Base-by-base conservation (phyloP, 2,888 invertebrate genomes). In the Cephus pulcher region DNA sequence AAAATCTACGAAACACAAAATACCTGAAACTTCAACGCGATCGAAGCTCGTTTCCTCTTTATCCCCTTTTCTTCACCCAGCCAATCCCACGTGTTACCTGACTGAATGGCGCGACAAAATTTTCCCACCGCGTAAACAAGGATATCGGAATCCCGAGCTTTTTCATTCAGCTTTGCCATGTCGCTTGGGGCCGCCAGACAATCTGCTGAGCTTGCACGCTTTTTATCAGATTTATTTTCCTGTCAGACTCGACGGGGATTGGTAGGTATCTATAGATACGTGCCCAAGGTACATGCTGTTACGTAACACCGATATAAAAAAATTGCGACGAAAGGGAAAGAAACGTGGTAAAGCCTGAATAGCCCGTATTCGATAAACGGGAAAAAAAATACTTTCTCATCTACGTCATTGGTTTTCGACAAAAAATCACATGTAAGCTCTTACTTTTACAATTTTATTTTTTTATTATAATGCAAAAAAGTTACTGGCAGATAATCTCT, bases 51-150 rank as follows among this genome's bases (percentile, higher is more conserved):
- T 23, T 56, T 56, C 23, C 15, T 56, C 2, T 23, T 56, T 23
- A 9, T 56, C 30, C 73, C 76, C 73, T 23, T 37, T 34, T 73
- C 56, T 73, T 73, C 40, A 0, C 56, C 9, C 23, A 2, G 23
- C 23, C 40, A 56, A 56, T 23, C 23, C 40, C 40, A 56, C 40
- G 40, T 56, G 56, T 23, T 56, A 56, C 56, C 56, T 9, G 56
- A 56, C 56, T 56, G 56, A 56, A 23, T 23, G 56, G 56, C 56
- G 32, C 35, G 32, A 80, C 79, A 81, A 76, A 84, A 84, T 85
- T 82, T 80, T 76, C 75, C 76, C 73, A 78, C 79, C 80, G 78
- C 81, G 80, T 83, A 80, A 81, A 84, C 82, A 80, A 76, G 79
- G 80, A 80, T 82, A 83, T 83, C 80, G 80, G 80, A 80, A 83